Evolutionary conservation across 1,140 invertebrate species (phyloP), one percentile per base, ranked within the genome.

Genomic region (Temnothorax nylanderi): DNA sequence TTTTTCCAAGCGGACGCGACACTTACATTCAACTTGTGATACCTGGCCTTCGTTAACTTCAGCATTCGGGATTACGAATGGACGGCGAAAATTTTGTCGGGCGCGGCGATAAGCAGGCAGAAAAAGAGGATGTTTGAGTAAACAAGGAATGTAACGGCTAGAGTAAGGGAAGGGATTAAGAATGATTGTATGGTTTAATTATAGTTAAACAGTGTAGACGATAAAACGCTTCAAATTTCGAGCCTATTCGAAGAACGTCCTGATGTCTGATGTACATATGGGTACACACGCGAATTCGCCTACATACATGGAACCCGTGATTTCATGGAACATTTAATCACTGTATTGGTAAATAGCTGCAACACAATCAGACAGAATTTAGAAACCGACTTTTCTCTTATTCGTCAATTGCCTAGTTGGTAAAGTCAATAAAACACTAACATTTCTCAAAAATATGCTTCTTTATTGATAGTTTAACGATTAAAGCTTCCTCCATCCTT

Each of bases 311-410:
- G 93, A 95, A 95, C 94, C 93, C 82, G 93, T 94, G 94, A 95
- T 95, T 95, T 95, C 95, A 95, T 94, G 94, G 87, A 93, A 94
- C 94, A 94, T 95, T 95, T 95, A 94, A 94, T 95, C 92, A 94
- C 92, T 92, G 90, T 94, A 95, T 95, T 92, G 92, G 93, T 93
- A 93, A 94, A 94, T 93, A 93, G 90, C 90, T 87, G 86, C 91
- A 90, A 91, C 44, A 90, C n/a, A 90, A 64, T 76, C 18, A 41
- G 60, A 26, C 37, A 18, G 4, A 26, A 26, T 26, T 26, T 21
- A 10, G 11, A 21, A 67, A 11, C 18, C 10, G 32, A 32, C 21
- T 16, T 72, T 56, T 80, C 62, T 69, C 5, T 80, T 1, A 26
- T 21, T 82, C 13, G 13, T 2, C 3, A 21, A 51, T 78, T 65